Percentiles rank a stretch among this genome's conserved stretches.
Conservation (phyloP, 2,797 vertebrate genomes). For the Mormyrus proboscirostris region DNA sequence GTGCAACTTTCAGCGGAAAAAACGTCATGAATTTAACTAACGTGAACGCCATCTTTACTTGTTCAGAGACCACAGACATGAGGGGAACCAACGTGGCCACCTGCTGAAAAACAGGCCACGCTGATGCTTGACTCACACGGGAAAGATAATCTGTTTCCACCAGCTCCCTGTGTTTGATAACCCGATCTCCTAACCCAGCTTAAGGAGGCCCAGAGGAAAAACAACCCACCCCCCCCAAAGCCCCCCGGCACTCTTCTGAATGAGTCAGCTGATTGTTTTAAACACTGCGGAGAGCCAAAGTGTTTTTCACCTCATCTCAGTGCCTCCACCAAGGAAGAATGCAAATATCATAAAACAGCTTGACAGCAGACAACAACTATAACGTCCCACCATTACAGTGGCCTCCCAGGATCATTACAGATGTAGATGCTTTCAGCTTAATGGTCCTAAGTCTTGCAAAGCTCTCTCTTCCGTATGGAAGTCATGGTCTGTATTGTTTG, state of each 20-base stretch:
- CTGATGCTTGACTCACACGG: background rate
- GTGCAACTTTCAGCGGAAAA: background rate
- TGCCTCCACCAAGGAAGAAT: background rate
- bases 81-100: background rate
- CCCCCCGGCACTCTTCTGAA: background rate
- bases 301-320: background rate
- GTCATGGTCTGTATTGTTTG: background rate
- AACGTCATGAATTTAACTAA: background rate
- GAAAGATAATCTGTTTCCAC: background rate
- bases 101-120: background rate
- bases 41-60: background rate
- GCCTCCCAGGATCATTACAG: background rate
- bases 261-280: background rate
- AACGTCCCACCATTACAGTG: background rate
- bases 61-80: background rate
- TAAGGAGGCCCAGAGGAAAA: background rate
- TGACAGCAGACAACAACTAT: background rate
- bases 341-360: conserved; percentile 4
- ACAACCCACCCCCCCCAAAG: background rate
- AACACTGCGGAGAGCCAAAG: background rate
- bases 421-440: background rate
- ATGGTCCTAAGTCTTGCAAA: background rate
- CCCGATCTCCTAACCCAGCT: background rate
- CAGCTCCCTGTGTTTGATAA: background rate
- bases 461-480: background rate